These are phyloP conservation scores for Sesia apiformis DNA, from an alignment of 2,888 invertebrate genomes.

Conservation along the genomic window DNA sequence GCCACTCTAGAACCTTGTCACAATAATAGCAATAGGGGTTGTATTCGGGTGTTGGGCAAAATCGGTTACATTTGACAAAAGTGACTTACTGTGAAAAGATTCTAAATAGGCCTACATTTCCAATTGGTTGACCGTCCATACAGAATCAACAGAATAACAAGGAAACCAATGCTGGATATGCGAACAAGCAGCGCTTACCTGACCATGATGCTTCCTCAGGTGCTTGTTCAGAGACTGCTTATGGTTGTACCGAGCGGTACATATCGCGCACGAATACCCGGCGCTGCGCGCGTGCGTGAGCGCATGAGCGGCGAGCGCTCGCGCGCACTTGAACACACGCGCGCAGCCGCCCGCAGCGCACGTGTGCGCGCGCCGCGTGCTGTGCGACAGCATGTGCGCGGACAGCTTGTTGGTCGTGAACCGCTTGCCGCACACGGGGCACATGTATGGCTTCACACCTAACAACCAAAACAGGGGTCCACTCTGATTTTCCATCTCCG, in stretches of 20 bases:
- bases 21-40: too few relatives aligned
- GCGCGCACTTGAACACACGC: slow-evolving; percentile 6
- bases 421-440: slow-evolving; percentile 43
- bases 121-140: too few relatives aligned
- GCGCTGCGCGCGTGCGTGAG: slow-evolving; percentile 10
- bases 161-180: too few relatives aligned
- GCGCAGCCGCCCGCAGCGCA: slow-evolving; percentile 8
- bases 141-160: too few relatives aligned
- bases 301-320: slow-evolving; percentile 14
- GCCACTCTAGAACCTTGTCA: too few relatives aligned
- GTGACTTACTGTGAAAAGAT: too few relatives aligned
- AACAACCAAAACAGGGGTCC: too few relatives aligned
- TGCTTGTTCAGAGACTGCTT: slow-evolving; percentile 50
- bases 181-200: slow-evolving; percentile 10
- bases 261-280: slow-evolving; percentile 16
- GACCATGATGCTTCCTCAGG: slow-evolving; percentile 27
- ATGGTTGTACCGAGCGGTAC: slow-evolving; percentile 33
- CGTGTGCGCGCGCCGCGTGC: slow-evolving; percentile 9
- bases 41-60: background rate
- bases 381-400: slow-evolving; percentile 35
- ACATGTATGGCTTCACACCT: slow-evolving; percentile 51
- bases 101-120: too few relatives aligned
- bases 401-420: slow-evolving; percentile 54
- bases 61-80: too few relatives aligned
- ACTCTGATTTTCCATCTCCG: too few relatives aligned